Conservation (phyloP, 2,797 vertebrate species). For the Morus bassanus region DNA sequence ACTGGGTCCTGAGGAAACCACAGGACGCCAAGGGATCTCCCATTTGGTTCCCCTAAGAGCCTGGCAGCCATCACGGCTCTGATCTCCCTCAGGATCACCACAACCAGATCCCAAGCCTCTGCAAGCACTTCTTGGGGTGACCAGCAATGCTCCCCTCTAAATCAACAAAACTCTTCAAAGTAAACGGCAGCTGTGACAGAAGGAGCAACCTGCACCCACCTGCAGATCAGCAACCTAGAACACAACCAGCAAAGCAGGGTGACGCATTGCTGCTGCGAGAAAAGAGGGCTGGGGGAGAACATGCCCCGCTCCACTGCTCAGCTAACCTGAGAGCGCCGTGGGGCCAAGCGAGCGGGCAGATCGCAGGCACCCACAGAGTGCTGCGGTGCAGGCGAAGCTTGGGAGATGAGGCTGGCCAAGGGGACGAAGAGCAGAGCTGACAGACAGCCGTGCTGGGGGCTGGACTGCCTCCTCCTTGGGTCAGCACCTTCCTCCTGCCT, state of each 20-base stretch:
- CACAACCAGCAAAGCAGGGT: neutral
- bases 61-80: neutral
- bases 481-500: neutral
- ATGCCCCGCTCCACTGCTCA: rapidly evolving
- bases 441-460: neutral
- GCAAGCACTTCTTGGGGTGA: neutral
- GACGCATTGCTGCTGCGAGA: neutral
- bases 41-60: neutral
- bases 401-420: neutral
- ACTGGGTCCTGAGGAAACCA: neutral
- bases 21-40: neutral
- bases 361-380: neutral
- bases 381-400: neutral
- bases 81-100: neutral
- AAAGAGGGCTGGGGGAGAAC: neutral
- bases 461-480: neutral
- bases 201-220: neutral
- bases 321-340: rapidly evolving
- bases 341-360: neutral
- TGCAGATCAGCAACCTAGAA: neutral
- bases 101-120: neutral
- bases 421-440: neutral
- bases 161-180: neutral
- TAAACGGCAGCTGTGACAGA: neutral
- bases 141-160: neutral